These are phyloP conservation scores for Drosophila prolongata DNA, from an alignment of 2,888 invertebrate species.

Conservation along the genomic window DNA sequence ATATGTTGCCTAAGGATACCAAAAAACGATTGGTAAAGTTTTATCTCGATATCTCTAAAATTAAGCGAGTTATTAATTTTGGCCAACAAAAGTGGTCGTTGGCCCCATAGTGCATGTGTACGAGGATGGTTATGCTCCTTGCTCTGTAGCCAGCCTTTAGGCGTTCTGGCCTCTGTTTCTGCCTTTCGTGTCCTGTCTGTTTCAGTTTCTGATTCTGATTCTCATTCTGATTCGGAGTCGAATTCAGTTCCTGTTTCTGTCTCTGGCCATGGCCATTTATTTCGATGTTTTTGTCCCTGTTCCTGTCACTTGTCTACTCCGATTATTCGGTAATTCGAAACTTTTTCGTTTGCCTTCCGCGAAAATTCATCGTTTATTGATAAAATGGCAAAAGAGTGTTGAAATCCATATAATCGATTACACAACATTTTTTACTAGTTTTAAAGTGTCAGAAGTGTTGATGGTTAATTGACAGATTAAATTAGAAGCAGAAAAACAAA, in stretches of 20 bases:
- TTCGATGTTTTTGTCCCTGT: constrained; percentile 27
- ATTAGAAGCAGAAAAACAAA: background rate
- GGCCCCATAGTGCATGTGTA: no score
- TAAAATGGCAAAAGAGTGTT: background rate
- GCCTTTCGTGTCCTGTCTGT: constrained; percentile 21
- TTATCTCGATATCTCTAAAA: no score
- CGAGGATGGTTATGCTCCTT: constrained; percentile 16
- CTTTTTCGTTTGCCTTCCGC: constrained; percentile 9
- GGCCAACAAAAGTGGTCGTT: no score
- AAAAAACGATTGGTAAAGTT: no score
- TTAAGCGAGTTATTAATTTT: no score
- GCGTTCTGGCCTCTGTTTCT: constrained; percentile 33
- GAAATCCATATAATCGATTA: constrained; percentile 7
- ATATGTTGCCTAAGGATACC: no score
- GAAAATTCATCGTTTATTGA: constrained; percentile 15
- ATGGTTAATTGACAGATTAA: constrained; percentile 18
- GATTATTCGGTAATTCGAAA: constrained; percentile 42
- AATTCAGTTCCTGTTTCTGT: constrained; percentile 3
- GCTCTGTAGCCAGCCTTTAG: constrained; percentile 29
- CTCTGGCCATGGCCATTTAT: constrained; percentile 39
- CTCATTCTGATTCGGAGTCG: constrained; percentile 10
- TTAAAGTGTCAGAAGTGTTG: background rate
- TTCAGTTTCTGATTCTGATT: constrained; percentile 24
- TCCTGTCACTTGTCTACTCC: constrained; percentile 41
- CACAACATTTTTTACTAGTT: background rate